Evolutionary conservation across 2,113 vertebrate genomes (phyloP).

Genomic region (Eulacestoma nigropectus): DNA sequence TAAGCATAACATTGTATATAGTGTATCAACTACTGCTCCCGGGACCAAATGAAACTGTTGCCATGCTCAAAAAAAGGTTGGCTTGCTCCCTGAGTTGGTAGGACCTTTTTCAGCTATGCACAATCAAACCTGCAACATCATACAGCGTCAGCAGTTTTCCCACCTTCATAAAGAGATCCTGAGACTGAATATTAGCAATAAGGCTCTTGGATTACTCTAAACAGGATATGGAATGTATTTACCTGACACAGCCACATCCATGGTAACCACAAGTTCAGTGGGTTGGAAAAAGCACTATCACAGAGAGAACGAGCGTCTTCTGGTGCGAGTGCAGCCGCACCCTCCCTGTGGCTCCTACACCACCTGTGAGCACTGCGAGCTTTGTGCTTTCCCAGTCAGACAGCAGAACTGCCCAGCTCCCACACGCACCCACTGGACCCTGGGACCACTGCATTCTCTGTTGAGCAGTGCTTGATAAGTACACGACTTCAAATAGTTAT

Average conservation of each 20-base stretch:
- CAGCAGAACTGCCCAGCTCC: not conserved
- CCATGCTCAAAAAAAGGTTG: not conserved
- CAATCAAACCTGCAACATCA: not conserved
- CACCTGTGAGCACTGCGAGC: rapidly evolving
- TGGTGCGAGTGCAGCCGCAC: not conserved
- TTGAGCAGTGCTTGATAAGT: rapidly evolving
- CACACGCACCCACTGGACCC: rapidly evolving
- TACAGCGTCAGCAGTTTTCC: not conserved
- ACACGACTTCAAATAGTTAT: not conserved
- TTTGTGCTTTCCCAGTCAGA: not conserved
- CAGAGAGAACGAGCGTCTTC: rapidly evolving
- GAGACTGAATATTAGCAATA: not conserved
- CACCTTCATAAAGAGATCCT: not conserved
- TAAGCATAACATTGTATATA: not conserved
- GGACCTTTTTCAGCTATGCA: not conserved
- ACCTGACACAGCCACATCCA: not conserved
- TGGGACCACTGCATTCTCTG: too few species aligned
- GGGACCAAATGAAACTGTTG: not conserved
- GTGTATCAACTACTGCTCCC: not conserved
- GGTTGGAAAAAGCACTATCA: not conserved
- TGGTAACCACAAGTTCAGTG: not conserved
- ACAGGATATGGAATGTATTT: not conserved
- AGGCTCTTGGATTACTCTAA: not conserved
- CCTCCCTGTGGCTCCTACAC: rapidly evolving
- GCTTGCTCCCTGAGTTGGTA: rapidly evolving